Evolutionary conservation across 1,140 invertebrate genomes (phyloP), one percentile per base, ranked within the genome.

Genomic region (Paraescarpia echinospica): DNA sequence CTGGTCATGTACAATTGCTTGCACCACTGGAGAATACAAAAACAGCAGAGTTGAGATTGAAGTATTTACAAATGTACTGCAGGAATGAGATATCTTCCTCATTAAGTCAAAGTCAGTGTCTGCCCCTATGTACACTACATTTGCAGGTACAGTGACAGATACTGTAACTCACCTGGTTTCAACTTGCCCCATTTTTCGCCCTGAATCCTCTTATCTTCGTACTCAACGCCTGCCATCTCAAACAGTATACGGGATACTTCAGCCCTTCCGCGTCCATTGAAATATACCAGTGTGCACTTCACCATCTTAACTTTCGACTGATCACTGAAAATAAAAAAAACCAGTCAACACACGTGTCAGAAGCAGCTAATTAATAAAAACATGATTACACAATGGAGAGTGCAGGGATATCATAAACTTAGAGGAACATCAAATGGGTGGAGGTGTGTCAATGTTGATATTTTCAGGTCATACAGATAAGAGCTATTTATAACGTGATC

Each of bases 221-320:
- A 95, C 33, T 93, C 51, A 33, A 93, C 89, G 18, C 93, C 94
- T 27, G 94, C 94, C 8, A 93, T 92, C 1, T 94, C 93, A 93
- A 95, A 94, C 1, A 95, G 18, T 48, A 95, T 89, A 14, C 95
- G 91, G 33, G 91, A 48, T 1, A 94, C 91, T 89, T 95, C 95
- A 1, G 93, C 95, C 34, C 95, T 92, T 5, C 94, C 95, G 35
- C 92, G 91, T 2, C 91, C 93, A 51, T 95, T 91, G 93, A 94
- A 94, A 48, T 94, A 94, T 8, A 88, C 89, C 91, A 91, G 41
- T 18, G 33, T 35, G 41, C 22, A 91, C 91, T 34, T 35, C 34
- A 34, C 33, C 91, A 41, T 91, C 18, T 33, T 91, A 48, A 35
- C 14, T 33, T n/a, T 90, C 14, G 35, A 90, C n/a, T 35, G 33